A percentile compares a stretch with the other conserved stretches of the same genome.
These are phyloP conservation scores for Pangasianodon hypophthalmus DNA, from an alignment of 2,113 vertebrate species.

Conservation along the genomic window DNA sequence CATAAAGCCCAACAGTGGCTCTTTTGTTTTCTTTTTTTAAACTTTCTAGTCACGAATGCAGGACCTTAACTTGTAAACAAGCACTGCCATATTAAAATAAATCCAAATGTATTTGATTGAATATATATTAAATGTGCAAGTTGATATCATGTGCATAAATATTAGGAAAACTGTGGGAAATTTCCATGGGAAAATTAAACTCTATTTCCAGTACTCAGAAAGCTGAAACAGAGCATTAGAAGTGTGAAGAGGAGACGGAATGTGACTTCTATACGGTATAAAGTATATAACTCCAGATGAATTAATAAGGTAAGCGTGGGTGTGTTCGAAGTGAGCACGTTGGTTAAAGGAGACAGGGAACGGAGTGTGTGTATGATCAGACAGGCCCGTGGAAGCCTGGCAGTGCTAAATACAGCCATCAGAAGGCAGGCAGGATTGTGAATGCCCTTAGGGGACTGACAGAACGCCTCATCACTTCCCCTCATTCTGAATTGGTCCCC, in stretches of 20 bases:
- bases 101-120: background rate
- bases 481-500: conserved; percentile 66
- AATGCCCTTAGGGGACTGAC: conserved; percentile 54
- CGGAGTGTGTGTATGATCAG: conserved; percentile 40
- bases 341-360: conserved; percentile 20
- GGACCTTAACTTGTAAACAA: background rate
- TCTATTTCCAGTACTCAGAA: background rate
- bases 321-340: conserved; percentile 10
- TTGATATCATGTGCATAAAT: background rate
- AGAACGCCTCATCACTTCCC: conserved; percentile 62
- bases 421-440: conserved; percentile 38
- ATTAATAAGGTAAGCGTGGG: background rate
- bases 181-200: background rate
- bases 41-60: background rate
- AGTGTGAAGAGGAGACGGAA: background rate
- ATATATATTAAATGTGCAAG: too few species aligned
- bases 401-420: conserved; percentile 64
- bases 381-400: conserved; percentile 55
- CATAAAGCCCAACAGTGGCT: background rate
- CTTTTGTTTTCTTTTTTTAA: background rate
- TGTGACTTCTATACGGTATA: background rate
- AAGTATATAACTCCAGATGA: background rate
- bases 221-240: background rate
- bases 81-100: background rate
- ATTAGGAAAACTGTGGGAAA: background rate